A percentile compares a stretch with the other conserved stretches of the same genome.
Evolutionary conservation across 2,113 vertebrate genomes (phyloP).

Genomic region (Fregata magnificens): DNA sequence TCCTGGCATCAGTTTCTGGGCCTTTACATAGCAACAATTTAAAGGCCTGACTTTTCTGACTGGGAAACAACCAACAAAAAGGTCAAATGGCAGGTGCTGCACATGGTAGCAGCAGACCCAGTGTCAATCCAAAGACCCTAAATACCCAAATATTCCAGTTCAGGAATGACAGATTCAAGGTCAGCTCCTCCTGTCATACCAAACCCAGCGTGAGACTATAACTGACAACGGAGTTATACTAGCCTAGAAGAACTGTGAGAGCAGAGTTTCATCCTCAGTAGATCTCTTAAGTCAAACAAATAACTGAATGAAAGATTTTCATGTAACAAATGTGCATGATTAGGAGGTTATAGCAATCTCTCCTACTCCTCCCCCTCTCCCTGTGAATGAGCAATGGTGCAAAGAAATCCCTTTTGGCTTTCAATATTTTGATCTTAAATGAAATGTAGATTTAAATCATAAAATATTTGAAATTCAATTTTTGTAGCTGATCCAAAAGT

Average conservation of each 20-base stretch:
- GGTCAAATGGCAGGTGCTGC: background rate
- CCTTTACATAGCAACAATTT: background rate
- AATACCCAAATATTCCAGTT: background rate
- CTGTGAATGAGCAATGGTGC: background rate
- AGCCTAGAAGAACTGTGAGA: background rate
- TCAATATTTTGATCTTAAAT: background rate
- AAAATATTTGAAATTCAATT: background rate
- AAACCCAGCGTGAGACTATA: background rate
- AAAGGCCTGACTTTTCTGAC: background rate
- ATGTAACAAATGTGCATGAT: background rate
- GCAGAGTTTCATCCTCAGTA: background rate
- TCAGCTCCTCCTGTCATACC: background rate
- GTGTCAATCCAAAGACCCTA: background rate
- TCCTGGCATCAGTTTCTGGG: background rate
- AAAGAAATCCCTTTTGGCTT: background rate
- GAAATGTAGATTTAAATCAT: background rate
- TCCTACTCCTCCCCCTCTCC: fast-evolving
- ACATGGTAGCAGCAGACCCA: background rate
- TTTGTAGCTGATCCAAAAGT: background rate
- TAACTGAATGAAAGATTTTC: background rate
- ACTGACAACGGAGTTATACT: background rate
- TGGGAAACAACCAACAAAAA: background rate
- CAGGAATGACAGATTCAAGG: background rate
- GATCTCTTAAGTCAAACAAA: background rate
- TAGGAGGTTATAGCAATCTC: background rate